These are phyloP conservation scores for Empis livida DNA, from an alignment of 2,888 invertebrate genomes.

Conservation along the genomic window DNA sequence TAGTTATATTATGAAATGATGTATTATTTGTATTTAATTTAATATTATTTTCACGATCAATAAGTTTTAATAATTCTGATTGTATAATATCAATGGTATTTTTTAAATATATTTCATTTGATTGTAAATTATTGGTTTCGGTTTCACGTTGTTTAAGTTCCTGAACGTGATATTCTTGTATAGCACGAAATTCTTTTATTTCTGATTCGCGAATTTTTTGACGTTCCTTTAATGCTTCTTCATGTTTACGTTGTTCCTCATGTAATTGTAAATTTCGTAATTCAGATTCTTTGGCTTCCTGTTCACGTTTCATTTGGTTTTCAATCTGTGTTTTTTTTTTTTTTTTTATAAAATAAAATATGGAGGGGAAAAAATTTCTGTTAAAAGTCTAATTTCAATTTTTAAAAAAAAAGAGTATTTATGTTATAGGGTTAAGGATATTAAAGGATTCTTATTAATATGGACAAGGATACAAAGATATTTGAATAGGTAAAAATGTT, in stretches of 20 bases:
- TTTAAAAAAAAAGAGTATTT: too few relatives aligned
- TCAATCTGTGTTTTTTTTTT: conserved; percentile 27
- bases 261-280: conserved; percentile 30
- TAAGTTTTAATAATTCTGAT: conserved; percentile 23
- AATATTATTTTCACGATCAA: conserved; percentile 18
- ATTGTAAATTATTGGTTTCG: conserved; percentile 27
- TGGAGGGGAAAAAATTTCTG: too few relatives aligned
- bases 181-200: conserved; percentile 25
- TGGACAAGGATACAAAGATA: too few relatives aligned
- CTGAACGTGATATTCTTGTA: conserved; percentile 29
- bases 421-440: too few relatives aligned
- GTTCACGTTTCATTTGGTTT: conserved; percentile 32
- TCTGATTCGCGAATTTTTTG: conserved; percentile 29
- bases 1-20: conserved; percentile 25
- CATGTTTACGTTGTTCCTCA: conserved; percentile 38
- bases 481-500: too few relatives aligned
- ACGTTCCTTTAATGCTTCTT: conserved; percentile 32
- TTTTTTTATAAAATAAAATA: too few relatives aligned
- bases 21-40: conserved; percentile 11
- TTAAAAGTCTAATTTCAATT: too few relatives aligned
- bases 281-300: conserved; percentile 29
- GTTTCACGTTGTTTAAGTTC: conserved; percentile 26
- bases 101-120: conserved; percentile 29
- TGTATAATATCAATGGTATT: conserved; percentile 29
- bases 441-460: too few relatives aligned